Percentiles rank a stretch among this genome's conserved stretches.
Conservation (phyloP, 37 sponge, comb jelly and placozoan species). For the Geodia barretti region DNA sequence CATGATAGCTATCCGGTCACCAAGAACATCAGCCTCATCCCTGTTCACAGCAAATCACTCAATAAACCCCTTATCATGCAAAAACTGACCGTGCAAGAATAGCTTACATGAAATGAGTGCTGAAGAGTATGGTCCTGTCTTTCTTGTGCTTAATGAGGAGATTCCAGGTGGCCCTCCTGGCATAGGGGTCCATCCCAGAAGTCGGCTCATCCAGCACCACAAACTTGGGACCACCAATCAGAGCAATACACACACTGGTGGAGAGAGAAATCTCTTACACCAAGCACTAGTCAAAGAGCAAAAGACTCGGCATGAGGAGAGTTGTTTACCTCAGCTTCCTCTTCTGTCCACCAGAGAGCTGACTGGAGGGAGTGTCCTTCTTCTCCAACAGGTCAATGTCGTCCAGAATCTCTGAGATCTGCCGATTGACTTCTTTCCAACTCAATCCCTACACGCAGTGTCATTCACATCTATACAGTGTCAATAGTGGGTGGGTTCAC, state of each 20-base stretch:
- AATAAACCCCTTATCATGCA: background rate
- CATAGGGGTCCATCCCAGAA: constrained; percentile 93
- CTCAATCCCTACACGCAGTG: background rate
- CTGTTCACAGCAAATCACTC: constrained; percentile 22
- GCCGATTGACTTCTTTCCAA: constrained; percentile 39
- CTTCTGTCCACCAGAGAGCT: constrained; percentile 97
- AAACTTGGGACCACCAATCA: constrained; percentile 88
- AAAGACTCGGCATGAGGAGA: background rate
- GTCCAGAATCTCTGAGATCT: constrained; percentile 74
- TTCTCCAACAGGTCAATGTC: constrained; percentile 81
- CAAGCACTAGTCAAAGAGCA: background rate
- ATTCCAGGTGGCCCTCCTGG: constrained; percentile 90
- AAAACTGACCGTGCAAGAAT: background rate
- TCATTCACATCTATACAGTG: background rate
- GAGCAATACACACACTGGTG: constrained; percentile 77
- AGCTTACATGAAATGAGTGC: constrained; percentile 11
- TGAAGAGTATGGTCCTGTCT: constrained; percentile 82
- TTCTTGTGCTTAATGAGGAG: constrained; percentile 75
- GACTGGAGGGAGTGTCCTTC: constrained; percentile 44
- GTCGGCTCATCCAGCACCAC: constrained; percentile 98
- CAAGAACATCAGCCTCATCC: constrained; percentile 98
- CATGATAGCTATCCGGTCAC: constrained; percentile 98
- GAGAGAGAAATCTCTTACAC: background rate
- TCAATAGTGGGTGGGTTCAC: constrained; percentile 13
- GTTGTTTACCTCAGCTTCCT: constrained; percentile 82